Evolutionary conservation across 2,113 vertebrate species (phyloP).

Genomic region (Hucho hucho): DNA sequence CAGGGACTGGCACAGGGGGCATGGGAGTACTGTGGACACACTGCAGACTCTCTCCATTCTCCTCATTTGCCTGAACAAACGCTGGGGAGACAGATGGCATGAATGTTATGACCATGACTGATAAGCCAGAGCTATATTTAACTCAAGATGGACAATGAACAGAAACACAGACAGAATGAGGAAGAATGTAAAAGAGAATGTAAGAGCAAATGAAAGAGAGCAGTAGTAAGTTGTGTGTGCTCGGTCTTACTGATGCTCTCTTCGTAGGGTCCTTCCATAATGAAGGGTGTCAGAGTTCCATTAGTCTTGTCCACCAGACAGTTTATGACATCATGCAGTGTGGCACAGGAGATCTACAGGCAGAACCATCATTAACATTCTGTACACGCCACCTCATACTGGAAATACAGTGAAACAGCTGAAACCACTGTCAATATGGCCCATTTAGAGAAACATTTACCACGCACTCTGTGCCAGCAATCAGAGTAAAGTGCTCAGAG

Average conservation of each 20-base stretch:
- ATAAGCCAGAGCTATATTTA: not conserved
- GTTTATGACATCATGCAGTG: constrained; percentile 68
- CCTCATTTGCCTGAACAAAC: constrained; percentile 64
- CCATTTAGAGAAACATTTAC: not conserved
- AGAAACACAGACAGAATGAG: not conserved
- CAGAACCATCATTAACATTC: not conserved
- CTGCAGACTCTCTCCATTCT: constrained; percentile 73
- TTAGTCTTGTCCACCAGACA: constrained; percentile 71
- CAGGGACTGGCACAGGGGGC: not conserved
- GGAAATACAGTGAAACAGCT: not conserved
- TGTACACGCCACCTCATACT: not conserved
- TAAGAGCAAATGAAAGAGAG: not conserved
- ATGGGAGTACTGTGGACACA: not conserved
- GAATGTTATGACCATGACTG: not conserved
- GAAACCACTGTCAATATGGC: not conserved
- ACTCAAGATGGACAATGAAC: not conserved
- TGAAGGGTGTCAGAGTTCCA: constrained; percentile 67
- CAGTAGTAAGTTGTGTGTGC: not conserved
- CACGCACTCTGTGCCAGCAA: not conserved
- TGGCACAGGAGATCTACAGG: constrained; percentile 72
- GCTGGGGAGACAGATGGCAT: constrained; percentile 54
- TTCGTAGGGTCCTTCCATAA: constrained; percentile 72
- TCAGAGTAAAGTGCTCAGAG: not conserved
- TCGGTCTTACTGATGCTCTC: constrained; percentile 71
- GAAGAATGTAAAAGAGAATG: not conserved